A percentile compares a stretch with the other conserved stretches of the same genome.
Conservation (phyloP, 2,797 vertebrate genomes). For the Synanceia verrucosa region DNA sequence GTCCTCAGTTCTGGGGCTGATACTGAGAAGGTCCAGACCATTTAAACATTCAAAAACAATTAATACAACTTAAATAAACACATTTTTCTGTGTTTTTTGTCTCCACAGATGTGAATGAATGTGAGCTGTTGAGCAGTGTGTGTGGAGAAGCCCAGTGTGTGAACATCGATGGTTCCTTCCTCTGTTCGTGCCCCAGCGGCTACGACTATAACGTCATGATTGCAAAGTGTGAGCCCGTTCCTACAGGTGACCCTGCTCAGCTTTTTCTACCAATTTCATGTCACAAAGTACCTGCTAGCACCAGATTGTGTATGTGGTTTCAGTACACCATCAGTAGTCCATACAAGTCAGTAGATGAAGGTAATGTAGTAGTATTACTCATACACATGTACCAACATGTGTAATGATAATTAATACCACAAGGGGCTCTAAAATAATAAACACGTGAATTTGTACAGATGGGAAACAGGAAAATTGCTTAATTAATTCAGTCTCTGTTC, state of each 20-base stretch:
- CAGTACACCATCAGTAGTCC: neutral
- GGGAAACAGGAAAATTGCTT: neutral
- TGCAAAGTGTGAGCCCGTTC: conserved; percentile 86
- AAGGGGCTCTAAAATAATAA: neutral
- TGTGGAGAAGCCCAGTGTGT: conserved; percentile 94
- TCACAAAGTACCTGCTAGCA: neutral
- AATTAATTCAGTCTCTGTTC: neutral
- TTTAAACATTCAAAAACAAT: too few relatives aligned
- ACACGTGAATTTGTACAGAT: neutral
- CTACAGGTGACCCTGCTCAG: conserved; percentile 81
- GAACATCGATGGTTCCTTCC: conserved; percentile 91
- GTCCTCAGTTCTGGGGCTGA: too few relatives aligned
- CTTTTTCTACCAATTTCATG: too few relatives aligned
- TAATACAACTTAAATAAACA: too few relatives aligned
- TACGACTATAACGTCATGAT: conserved; percentile 92
- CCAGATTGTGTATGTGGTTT: neutral
- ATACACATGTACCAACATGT: neutral
- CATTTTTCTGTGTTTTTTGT: neutral
- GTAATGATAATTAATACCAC: neutral
- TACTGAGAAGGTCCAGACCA: too few relatives aligned
- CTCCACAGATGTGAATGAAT: conserved; percentile 93
- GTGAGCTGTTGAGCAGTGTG: conserved; percentile 90
- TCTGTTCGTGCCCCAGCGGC: conserved; percentile 88
- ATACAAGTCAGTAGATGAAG: neutral
- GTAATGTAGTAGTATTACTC: neutral